Evolutionary conservation across 2,113 vertebrate genomes (phyloP), one percentile per base, ranked within the genome.

Genomic region (Cynopterus brachyotis): DNA sequence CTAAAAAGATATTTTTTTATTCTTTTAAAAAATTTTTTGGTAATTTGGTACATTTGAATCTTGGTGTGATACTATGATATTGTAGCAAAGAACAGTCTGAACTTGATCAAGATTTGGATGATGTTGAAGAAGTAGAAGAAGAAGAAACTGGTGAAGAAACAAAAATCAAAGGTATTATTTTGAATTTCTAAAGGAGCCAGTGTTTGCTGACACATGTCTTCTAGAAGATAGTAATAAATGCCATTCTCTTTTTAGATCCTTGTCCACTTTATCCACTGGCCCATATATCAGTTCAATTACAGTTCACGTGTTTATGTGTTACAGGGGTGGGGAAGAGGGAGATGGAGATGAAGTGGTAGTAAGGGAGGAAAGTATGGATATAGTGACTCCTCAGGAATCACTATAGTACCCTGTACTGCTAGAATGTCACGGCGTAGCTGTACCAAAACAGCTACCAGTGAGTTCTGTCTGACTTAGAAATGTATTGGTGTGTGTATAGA

Each of bases 71-170:
- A 96, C 96, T 97, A 30, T 97, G 96, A 91, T 95, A 94, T 97
- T 30, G 96, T 98, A 99, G 99, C 98, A 99, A 99, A 99, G 99
- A 99, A 97, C 98, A 99, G 97, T 99, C 99, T 98, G 99, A 99
- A 98, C 99, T 99, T 98, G 99, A 99, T 66, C 99, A 99, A 97
- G 99, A 99, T 97, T 99, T 99, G 99, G 99, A 99, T 98, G 99
- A 99, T 85, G 99, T 99, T 98, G 99, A 99, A 98, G 99, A 99
- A 94, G 99, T 99, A 96, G 99, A 99, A 96, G 99, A 99, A 85
- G 99, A 99, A 97, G 99, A 99, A 98, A 98, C 99, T 72, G 99
- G 99, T 96, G 99, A 99, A 98, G 99, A 99, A 97, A 99, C 99
- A 89, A 99, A 99, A 98, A 99, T 99, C 98, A 99, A 99, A 99